These are phyloP conservation scores for Tonatia bakeri DNA, from an alignment of 2,113 vertebrate species.

Conservation along the genomic window DNA sequence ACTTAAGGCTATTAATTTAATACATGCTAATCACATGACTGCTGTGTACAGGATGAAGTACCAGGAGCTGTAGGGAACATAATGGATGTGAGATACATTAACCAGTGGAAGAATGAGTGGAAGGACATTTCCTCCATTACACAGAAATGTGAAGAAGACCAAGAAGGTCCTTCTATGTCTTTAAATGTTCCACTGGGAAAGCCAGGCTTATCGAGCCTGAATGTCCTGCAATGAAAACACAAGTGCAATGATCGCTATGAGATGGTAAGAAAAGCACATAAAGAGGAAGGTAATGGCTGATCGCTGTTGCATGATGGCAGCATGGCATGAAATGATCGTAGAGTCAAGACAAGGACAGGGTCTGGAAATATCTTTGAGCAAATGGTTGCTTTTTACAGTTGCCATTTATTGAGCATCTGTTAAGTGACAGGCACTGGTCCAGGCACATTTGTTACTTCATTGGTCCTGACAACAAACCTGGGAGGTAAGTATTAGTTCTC, in stretches of 20 bases:
- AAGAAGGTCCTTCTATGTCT: not conserved
- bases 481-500: not conserved
- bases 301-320: not conserved
- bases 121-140: not conserved
- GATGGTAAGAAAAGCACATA: not conserved
- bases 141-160: not conserved
- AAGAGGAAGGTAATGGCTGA: not conserved
- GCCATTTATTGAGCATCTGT: not conserved
- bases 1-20: not conserved
- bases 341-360: not conserved
- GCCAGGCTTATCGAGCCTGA: not conserved
- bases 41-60: not conserved
- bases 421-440: not conserved
- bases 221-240: constrained; percentile 21
- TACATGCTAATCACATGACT: not conserved
- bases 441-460: not conserved
- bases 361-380: not conserved
- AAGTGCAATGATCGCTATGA: not conserved
- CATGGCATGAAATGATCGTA: not conserved
- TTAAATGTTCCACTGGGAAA: constrained; percentile 5
- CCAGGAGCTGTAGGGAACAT: not conserved
- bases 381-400: constrained; percentile 4
- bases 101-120: not conserved
- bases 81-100: not conserved
- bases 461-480: not conserved